These are phyloP conservation scores for Marcusenius ussheri DNA, from an alignment of 2,113 vertebrate species.

Conservation along the genomic window DNA sequence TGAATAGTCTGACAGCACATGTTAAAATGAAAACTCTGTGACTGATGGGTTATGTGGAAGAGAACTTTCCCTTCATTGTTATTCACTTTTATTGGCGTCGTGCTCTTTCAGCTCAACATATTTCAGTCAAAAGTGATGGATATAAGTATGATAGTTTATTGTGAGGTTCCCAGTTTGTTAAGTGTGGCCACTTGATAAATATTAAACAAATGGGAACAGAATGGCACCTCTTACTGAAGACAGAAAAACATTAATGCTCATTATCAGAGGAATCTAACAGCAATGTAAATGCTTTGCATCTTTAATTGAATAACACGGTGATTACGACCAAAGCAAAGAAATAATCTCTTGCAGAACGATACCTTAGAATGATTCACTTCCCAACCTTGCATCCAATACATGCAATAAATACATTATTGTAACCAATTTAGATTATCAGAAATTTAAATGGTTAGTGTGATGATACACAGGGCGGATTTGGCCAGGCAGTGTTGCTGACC, in stretches of 20 bases:
- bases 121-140: background rate
- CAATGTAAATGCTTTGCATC: background rate
- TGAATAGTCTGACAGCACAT: constrained; percentile 18
- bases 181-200: background rate
- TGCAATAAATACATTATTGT: background rate
- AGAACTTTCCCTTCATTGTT: background rate
- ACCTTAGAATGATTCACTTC: background rate
- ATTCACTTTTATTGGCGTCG: background rate
- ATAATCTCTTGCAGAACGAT: background rate
- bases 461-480: background rate
- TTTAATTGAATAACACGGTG: background rate
- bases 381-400: background rate
- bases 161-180: background rate
- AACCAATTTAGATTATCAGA: background rate
- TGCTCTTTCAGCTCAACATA: background rate
- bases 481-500: background rate
- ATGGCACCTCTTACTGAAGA: background rate
- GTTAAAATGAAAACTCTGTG: background rate
- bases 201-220: background rate
- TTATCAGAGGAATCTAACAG: background rate
- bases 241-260: background rate
- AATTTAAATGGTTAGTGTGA: background rate
- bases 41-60: background rate
- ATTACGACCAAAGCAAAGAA: background rate
- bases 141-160: background rate